Percentiles rank a stretch among this genome's conserved stretches.
These are phyloP conservation scores for Latrodectus elegans DNA, from an alignment of 2,888 invertebrate species.

Conservation along the genomic window DNA sequence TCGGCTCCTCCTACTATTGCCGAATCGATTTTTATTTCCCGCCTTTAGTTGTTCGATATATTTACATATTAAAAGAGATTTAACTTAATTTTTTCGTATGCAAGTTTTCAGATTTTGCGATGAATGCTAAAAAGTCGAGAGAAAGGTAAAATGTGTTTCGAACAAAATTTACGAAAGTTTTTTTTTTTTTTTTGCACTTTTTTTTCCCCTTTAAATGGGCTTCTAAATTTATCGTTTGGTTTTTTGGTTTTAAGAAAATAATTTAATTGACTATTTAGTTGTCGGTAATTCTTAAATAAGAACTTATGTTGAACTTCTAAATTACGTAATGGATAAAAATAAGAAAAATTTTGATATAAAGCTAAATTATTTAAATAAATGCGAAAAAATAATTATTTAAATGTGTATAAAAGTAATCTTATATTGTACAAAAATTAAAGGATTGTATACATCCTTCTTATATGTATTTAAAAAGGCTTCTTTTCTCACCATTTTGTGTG, in stretches of 20 bases:
- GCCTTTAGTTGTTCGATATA: constrained; percentile 65
- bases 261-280: not conserved
- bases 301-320: too few relatives aligned
- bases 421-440: too few relatives aligned
- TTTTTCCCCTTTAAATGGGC: not conserved
- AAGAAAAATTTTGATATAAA: too few relatives aligned
- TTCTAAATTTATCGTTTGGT: not conserved
- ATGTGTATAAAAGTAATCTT: too few relatives aligned
- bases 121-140: constrained; percentile 60
- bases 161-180: not conserved
- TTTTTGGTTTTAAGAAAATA: not conserved
- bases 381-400: too few relatives aligned
- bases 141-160: constrained; percentile 12
- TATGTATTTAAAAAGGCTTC: too few relatives aligned
- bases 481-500: too few relatives aligned
- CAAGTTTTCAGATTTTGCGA: constrained; percentile 41
- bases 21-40: constrained; percentile 64
- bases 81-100: constrained; percentile 58
- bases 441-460: too few relatives aligned
- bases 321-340: too few relatives aligned
- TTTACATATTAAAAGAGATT: constrained; percentile 68
- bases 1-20: constrained; percentile 12
- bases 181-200: not conserved
- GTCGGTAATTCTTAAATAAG: too few relatives aligned
- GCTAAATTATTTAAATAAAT: too few relatives aligned